Evolutionary conservation across 2,113 vertebrate species (phyloP), one percentile per base, ranked within the genome.

Genomic region (Anolis sagrei): DNA sequence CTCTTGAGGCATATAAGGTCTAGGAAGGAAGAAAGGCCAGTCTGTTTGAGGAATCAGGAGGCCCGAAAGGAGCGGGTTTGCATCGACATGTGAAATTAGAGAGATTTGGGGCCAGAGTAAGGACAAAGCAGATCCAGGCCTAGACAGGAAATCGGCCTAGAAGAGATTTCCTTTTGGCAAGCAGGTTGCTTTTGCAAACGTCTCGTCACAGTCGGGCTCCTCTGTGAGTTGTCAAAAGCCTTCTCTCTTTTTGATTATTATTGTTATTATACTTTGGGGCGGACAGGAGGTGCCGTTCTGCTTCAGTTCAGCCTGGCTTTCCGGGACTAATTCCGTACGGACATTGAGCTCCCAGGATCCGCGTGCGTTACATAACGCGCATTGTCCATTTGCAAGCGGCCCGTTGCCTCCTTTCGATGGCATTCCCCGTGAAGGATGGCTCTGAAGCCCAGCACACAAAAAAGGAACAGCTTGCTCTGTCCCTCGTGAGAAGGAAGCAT

Each of bases 281-380:
- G 74, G 79, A 61, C 1, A 25, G 36, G 23, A 72, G 25, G 19
- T 16, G 7, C 51, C 9, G 5, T 23, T 61, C 27, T 1, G 19
- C 66, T 62, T 48, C 3, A 23, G 83, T 82, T 82, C 72, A 88
- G 44, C 54, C 4, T 87, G 87, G 10, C 44, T 79, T 36, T 51
- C 10, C 32, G 79, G n/a, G 79, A 18, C 48, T 72, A 32, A 66
- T 18, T 29, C 13, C 16, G 34, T 48, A 61, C 3, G 78, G 16
- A 6, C n/a, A 86, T 84, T 16, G 61, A 36, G 2, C 8, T 73
- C 0, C 0, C 7, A 58, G 32, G 23, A 2, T 7, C 39, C 39
- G n/a, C 3, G 19, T 4, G 10, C 4, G 5, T 85, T 78, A 39
- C 49, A 36, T 78, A 85, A 85, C 21, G 1, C 61, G 7, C 9